Percentiles rank a stretch among this genome's conserved stretches.
Conservation (phyloP, 1,140 invertebrate genomes). For the Bilobella aurantiaca region DNA sequence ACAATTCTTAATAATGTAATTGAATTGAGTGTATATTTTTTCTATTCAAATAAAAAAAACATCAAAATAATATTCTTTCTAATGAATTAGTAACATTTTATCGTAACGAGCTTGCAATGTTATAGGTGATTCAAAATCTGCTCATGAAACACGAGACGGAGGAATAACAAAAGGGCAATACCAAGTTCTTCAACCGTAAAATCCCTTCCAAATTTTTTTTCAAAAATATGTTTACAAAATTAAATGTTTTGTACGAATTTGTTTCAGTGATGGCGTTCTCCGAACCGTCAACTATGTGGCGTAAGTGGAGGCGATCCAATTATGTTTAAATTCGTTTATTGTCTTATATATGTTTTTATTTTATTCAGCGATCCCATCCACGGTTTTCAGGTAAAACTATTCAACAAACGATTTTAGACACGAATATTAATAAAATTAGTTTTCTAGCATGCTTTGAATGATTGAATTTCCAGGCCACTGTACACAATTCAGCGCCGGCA, state of each 20-base stretch:
- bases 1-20: no score
- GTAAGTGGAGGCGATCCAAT: background rate
- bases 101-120: no score
- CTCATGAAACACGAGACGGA: conserved; percentile 33
- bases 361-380: background rate
- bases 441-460: background rate
- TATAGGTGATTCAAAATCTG: conserved; percentile 33
- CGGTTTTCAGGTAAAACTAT: background rate
- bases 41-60: no score
- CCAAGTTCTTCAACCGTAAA: conserved; percentile 19
- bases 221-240: background rate
- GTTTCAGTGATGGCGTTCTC: background rate
- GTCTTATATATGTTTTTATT: background rate
- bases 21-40: no score
- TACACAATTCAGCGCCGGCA: background rate
- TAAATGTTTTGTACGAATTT: background rate
- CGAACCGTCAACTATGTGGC: conserved; percentile 4
- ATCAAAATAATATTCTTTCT: no score
- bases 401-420: background rate
- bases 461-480: background rate
- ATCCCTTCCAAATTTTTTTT: background rate
- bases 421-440: no score
- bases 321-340: background rate
- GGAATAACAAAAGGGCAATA: conserved; percentile 31
- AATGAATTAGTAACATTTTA: no score